phyloP scores from a whole-genome alignment of 2,888 invertebrate genomes.

The Agrilus cyanescens region DNA sequence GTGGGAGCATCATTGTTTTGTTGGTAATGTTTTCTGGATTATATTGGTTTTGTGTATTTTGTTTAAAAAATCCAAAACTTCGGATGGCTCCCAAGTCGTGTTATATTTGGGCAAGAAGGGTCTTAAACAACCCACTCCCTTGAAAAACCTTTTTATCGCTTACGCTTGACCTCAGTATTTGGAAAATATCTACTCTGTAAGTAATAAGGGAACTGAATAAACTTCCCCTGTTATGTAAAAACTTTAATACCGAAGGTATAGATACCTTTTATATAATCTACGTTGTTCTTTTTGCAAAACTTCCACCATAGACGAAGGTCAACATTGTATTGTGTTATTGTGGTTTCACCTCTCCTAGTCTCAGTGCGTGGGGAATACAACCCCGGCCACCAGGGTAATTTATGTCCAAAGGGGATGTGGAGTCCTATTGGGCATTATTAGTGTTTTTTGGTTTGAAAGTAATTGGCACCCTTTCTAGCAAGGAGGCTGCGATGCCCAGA shows the following conservation, averaged over 20 bases:
- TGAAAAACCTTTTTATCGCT: slow-evolving; percentile 1
- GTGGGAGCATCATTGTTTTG: slow-evolving; percentile 3
- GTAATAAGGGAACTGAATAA: neutral
- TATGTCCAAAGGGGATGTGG: slow-evolving; percentile 4
- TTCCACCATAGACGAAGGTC: slow-evolving; percentile 4
- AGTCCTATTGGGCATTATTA: slow-evolving; percentile 1
- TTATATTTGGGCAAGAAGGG: slow-evolving; percentile 2
- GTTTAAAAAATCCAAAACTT: slow-evolving; percentile 1
- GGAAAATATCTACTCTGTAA: neutral
- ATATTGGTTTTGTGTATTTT: neutral
- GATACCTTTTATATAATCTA: too few relatives aligned
- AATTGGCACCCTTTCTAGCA: slow-evolving; percentile 6
- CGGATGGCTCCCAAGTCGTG: slow-evolving; percentile 1
- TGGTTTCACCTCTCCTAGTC: neutral
- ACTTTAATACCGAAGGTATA: too few relatives aligned
- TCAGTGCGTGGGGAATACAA: slow-evolving; percentile 2
- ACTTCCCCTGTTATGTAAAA: too few relatives aligned
- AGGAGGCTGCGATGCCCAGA: slow-evolving; percentile 16
- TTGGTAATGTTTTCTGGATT: neutral
- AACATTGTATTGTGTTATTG: slow-evolving; percentile 2
- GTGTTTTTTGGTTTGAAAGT: slow-evolving; percentile 11
- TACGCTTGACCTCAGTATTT: neutral
- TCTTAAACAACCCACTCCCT: neutral
- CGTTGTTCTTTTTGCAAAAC: neutral
- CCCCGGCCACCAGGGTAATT: slow-evolving; percentile 7